A percentile compares a stretch with the other conserved stretches of the same genome.
These are phyloP conservation scores for Portunus trituberculatus DNA, from an alignment of 1,140 invertebrate species.

Conservation along the genomic window DNA sequence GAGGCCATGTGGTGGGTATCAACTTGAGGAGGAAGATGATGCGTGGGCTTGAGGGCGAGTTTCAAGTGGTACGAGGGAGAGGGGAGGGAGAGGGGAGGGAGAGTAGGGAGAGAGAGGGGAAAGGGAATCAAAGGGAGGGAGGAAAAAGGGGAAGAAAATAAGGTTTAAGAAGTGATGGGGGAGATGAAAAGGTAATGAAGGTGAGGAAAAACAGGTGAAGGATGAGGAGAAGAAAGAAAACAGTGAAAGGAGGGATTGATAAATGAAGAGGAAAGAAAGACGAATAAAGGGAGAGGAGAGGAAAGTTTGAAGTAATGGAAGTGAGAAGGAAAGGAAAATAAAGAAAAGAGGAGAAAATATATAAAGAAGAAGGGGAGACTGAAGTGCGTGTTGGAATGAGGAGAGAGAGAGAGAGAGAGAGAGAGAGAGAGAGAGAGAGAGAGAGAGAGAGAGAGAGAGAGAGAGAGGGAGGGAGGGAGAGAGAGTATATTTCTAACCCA, in stretches of 20 bases:
- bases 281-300: not conserved
- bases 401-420: too few relatives aligned
- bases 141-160: not conserved
- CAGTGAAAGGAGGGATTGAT: not conserved
- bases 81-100: not conserved
- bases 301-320: too few relatives aligned
- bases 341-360: not conserved
- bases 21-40: not conserved
- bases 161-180: not conserved
- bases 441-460: too few relatives aligned
- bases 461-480: too few relatives aligned
- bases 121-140: not conserved
- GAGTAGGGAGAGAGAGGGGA: not conserved
- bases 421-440: too few relatives aligned
- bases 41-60: not conserved
- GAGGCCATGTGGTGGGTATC: not conserved
- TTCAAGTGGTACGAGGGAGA: not conserved
- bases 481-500: too few relatives aligned
- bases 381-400: too few relatives aligned
- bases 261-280: not conserved
- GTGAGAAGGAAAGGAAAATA: too few relatives aligned
- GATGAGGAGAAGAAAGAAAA: not conserved
- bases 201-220: not conserved
- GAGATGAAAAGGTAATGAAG: not conserved
- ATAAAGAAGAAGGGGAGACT: not conserved